Conservation (phyloP, 2,797 vertebrate species). For the Sphaeramia orbicularis region DNA sequence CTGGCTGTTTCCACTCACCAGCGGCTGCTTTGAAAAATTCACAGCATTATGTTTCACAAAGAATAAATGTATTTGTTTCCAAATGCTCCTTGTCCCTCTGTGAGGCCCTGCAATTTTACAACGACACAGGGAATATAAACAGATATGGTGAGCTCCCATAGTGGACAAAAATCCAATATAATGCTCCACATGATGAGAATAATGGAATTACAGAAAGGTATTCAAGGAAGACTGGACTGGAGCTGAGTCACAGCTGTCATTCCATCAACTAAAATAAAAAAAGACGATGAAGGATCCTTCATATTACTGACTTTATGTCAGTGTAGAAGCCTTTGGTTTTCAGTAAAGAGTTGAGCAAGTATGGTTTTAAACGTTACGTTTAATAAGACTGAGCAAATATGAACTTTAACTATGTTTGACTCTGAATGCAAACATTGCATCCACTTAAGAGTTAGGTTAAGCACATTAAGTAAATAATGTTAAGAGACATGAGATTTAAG, state of each 20-base stretch:
- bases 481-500: background rate
- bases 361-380: no score
- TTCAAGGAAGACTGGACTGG: constrained; percentile 20
- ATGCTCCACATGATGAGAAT: constrained; percentile 59
- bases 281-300: background rate
- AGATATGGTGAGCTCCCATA: constrained; percentile 42
- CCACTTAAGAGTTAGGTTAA: background rate
- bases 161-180: constrained; percentile 65
- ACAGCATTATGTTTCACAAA: no score
- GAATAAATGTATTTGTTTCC: constrained; percentile 17
- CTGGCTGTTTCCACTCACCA: no score
- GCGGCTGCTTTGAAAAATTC: no score
- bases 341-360: no score
- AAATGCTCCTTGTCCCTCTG: constrained; percentile 21
- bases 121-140: constrained; percentile 29
- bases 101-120: constrained; percentile 20
- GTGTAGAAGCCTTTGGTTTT: background rate
- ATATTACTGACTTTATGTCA: constrained; percentile 1
- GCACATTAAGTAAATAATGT: background rate
- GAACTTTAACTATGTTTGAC: background rate
- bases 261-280: constrained; percentile 20
- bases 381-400: background rate
- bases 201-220: constrained; percentile 31
- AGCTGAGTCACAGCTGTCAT: constrained; percentile 8
- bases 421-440: background rate